Conservation (phyloP, 2,797 vertebrate genomes). For the Tauraco hartlaubi region DNA sequence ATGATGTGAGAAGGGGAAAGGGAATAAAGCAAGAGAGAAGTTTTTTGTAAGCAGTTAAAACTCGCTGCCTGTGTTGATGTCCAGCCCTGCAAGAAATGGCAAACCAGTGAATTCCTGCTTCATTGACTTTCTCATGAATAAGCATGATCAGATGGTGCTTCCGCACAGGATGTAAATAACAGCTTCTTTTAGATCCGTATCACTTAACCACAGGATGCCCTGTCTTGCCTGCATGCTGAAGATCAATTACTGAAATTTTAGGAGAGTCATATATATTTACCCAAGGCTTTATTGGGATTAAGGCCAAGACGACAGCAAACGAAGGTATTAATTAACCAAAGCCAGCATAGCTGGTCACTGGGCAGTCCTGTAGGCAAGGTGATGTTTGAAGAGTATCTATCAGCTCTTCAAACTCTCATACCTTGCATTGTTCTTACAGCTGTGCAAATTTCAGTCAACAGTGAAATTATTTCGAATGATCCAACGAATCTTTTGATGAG, state of each 20-base stretch:
- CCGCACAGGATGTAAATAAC: background rate
- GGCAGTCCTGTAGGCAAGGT: background rate
- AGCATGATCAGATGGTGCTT: background rate
- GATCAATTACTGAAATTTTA: background rate
- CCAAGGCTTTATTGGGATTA: background rate
- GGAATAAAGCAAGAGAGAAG: background rate
- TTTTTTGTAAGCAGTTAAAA: background rate
- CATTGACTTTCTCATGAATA: background rate
- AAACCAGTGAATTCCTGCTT: background rate
- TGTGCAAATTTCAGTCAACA: background rate
- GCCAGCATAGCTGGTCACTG: background rate
- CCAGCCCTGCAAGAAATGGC: background rate
- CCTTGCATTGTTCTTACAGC: background rate
- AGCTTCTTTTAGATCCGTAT: background rate
- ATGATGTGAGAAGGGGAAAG: background rate
- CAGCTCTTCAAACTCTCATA: background rate
- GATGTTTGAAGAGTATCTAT: background rate
- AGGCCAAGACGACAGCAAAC: background rate
- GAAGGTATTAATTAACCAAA: background rate
- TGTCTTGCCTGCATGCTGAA: background rate
- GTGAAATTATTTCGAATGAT: background rate
- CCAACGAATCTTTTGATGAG: background rate
- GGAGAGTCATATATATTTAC: background rate
- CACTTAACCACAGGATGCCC: background rate
- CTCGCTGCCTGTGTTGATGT: background rate